Conservation (phyloP, 2,888 invertebrate species). For the Belgica antarctica region DNA sequence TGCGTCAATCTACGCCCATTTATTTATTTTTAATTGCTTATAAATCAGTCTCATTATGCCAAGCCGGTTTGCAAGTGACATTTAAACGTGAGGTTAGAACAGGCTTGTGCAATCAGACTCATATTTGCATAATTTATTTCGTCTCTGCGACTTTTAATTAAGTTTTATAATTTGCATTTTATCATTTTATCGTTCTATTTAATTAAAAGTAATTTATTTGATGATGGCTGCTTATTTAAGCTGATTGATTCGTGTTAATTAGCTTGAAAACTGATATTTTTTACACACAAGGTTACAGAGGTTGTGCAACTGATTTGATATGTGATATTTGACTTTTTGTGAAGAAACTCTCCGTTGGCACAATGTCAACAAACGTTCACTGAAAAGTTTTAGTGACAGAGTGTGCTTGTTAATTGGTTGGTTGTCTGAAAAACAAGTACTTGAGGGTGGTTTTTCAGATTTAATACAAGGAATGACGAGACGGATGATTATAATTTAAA, state of each 20-base stretch:
- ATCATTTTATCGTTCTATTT: slow-evolving; percentile 18
- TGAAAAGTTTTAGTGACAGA: too few relatives aligned
- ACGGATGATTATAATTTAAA: too few relatives aligned
- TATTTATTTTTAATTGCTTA: slow-evolving; percentile 40
- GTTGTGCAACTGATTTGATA: too few relatives aligned
- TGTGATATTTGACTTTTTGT: too few relatives aligned
- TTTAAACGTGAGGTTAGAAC: not conserved
- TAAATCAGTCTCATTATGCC: slow-evolving; percentile 43
- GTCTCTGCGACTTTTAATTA: slow-evolving; percentile 16
- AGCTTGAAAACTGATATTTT: too few relatives aligned
- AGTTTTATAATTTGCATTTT: not conserved
- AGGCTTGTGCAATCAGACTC: not conserved
- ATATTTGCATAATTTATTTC: slow-evolving; percentile 24
- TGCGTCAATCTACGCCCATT: slow-evolving; percentile 41
- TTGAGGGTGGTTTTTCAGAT: too few relatives aligned
- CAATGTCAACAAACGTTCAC: too few relatives aligned
- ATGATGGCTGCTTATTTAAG: slow-evolving; percentile 6
- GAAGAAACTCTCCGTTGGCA: too few relatives aligned
- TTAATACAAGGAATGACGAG: too few relatives aligned
- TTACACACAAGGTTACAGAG: too few relatives aligned
- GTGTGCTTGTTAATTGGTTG: too few relatives aligned
- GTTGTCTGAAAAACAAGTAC: too few relatives aligned
- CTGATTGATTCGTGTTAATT: slow-evolving; percentile 2
- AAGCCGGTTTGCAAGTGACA: not conserved
- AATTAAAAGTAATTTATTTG: slow-evolving; percentile 9